Conservation (phyloP, 2,888 invertebrate species). For the Koerneria pararmatus region DNA sequence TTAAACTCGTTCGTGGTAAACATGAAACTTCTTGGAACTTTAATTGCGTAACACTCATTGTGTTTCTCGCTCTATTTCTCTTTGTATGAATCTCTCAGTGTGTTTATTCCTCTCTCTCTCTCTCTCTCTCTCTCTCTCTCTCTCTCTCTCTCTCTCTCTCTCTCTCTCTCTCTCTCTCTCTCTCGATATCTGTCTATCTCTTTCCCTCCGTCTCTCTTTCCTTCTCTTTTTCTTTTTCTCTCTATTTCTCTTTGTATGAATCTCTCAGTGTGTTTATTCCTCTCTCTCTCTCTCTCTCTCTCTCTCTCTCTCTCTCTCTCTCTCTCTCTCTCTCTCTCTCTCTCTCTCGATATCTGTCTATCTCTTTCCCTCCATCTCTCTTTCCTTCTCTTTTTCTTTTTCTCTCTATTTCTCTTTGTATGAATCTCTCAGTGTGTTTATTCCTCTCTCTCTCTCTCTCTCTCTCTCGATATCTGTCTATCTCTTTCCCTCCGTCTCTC, state of each 20-base stretch:
- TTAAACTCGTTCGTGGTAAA: neutral
- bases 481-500: too few species aligned
- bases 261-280: neutral
- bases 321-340: neutral
- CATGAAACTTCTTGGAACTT: neutral
- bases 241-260: constrained; percentile 13
- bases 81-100: neutral
- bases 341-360: too few species aligned
- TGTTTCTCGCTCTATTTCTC: neutral
- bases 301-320: constrained; percentile 9
- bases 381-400: too few species aligned
- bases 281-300: constrained; percentile 1
- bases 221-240: neutral
- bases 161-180: neutral
- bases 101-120: neutral
- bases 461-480: too few species aligned
- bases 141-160: neutral
- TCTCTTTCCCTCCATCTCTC: too few species aligned
- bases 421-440: too few species aligned
- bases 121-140: neutral
- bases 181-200: neutral
- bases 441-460: too few species aligned
- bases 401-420: too few species aligned
- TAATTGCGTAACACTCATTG: neutral
- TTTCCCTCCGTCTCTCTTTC: constrained; percentile 1